phyloP scores from a whole-genome alignment of 2,113 vertebrate genomes.

The Nicator chloris region DNA sequence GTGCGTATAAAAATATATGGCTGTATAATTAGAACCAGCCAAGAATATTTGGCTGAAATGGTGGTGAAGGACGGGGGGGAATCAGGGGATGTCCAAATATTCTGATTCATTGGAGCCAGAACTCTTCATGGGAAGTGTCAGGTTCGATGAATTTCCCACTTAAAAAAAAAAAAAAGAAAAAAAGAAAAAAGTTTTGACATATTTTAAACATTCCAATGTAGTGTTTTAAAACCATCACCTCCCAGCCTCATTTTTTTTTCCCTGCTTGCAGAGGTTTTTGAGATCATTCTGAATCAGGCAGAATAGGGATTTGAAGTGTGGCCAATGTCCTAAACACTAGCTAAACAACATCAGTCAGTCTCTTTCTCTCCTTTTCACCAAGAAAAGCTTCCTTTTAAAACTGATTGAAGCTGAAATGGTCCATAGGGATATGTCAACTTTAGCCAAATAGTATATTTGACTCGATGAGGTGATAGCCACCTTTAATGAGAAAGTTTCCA shows the following conservation, averaged over 20 bases:
- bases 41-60: constrained; percentile 47
- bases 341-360: not conserved
- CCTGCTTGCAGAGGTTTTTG: not conserved
- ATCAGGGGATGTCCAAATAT: not conserved
- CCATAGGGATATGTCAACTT: not conserved
- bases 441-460: not conserved
- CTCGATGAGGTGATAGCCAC: not conserved
- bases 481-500: not conserved
- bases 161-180: fast-evolving
- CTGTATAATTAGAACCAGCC: constrained; percentile 53
- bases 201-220: constrained; percentile 46
- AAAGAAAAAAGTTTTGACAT: not conserved
- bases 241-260: not conserved
- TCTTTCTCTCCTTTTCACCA: not conserved
- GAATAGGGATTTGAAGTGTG: not conserved
- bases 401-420: not conserved
- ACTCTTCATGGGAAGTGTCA: constrained; percentile 35
- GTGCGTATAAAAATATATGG: constrained; percentile 38
- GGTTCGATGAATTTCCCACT: constrained; percentile 51
- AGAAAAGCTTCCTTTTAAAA: not conserved
- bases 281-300: constrained; percentile 14
- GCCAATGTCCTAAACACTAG: not conserved
- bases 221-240: constrained; percentile 16
- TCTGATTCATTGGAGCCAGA: not conserved
- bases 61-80: not conserved